Evolutionary conservation across 2,113 vertebrate genomes (phyloP).

Genomic region (Neofelis nebulosa): DNA sequence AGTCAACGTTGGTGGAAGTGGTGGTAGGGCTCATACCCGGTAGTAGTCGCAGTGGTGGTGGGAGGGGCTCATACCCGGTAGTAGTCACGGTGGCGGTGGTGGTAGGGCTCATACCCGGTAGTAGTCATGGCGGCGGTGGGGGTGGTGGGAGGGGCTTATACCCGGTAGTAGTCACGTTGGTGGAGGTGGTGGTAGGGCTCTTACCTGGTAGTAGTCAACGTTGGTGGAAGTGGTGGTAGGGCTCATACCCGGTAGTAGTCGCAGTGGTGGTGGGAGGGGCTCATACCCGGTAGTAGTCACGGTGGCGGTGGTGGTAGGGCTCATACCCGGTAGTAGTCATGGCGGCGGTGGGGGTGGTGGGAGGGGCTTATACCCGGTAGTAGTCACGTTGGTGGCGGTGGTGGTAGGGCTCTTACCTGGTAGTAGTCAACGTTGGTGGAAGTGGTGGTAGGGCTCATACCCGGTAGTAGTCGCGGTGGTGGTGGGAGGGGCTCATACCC

Average conservation of each 20-base stretch:
- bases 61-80: not conserved
- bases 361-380: too few relatives aligned
- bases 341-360: not conserved
- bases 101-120: not conserved
- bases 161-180: not conserved
- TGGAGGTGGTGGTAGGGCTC: not conserved
- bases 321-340: too few relatives aligned
- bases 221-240: not conserved
- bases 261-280: accelerated
- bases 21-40: not conserved
- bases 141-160: too few relatives aligned
- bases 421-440: not conserved
- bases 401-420: not conserved
- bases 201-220: too few relatives aligned
- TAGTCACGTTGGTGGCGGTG: accelerated
- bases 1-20: not conserved
- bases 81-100: accelerated
- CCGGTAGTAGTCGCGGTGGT: accelerated
- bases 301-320: not conserved
- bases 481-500: not conserved
- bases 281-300: not conserved
- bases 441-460: not conserved
- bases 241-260: too few relatives aligned
- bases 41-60: too few relatives aligned
- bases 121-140: not conserved